Percentiles rank a stretch among this genome's conserved stretches.
phyloP scores from a whole-genome alignment of 2,113 vertebrate genomes.

The Thamnophis sirtalis region DNA sequence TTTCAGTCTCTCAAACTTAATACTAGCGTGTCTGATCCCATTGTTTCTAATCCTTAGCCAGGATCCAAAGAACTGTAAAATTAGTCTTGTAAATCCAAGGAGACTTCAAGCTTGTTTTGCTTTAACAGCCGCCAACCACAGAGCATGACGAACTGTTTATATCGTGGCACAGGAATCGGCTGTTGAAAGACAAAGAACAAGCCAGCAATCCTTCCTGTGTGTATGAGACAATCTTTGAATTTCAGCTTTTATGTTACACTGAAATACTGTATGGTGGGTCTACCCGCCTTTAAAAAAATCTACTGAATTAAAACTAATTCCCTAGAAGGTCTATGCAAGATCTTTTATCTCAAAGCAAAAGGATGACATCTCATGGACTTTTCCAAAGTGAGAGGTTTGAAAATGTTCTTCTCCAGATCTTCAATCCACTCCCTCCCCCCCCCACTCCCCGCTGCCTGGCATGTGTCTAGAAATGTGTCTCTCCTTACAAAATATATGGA shows the following conservation, averaged over 20 bases:
- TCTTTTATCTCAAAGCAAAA: background rate
- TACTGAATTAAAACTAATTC: background rate
- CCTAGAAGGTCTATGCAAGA: background rate
- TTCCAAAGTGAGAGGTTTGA: background rate
- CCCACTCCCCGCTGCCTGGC: background rate
- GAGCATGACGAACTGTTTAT: background rate
- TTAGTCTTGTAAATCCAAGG: background rate
- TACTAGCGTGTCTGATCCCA: background rate
- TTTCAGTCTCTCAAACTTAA: background rate
- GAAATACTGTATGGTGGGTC: background rate
- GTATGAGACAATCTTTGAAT: background rate
- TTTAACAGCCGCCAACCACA: background rate
- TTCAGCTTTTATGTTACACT: background rate
- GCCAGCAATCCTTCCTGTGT: background rate
- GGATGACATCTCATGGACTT: background rate
- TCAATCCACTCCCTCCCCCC: background rate
- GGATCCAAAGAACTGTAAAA: constrained; percentile 9
- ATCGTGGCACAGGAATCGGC: background rate
- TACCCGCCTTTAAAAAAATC: background rate
- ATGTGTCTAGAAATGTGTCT: background rate
- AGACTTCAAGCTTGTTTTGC: background rate
- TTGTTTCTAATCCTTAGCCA: background rate
- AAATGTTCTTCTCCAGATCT: background rate
- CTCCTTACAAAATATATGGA: background rate
- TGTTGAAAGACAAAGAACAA: constrained; percentile 21